Evolutionary conservation across 2,888 invertebrate genomes (phyloP).

Genomic region (Hypsopygia costalis): DNA sequence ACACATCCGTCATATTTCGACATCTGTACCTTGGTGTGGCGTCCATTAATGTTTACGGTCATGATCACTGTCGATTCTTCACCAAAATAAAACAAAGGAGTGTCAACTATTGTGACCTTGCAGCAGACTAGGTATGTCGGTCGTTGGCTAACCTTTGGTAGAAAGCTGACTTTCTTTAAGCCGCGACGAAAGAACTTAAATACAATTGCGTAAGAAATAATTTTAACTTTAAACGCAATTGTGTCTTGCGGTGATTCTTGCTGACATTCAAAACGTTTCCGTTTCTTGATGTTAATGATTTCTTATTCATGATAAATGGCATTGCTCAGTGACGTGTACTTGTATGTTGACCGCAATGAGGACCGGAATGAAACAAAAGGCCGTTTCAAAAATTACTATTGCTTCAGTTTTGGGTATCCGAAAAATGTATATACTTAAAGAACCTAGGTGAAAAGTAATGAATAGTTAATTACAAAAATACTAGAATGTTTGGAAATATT

Average conservation of each 20-base stretch:
- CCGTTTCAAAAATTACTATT: too few relatives aligned
- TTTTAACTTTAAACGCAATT: slow-evolving; percentile 21
- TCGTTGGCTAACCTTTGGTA: slow-evolving; percentile 34
- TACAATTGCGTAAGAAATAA: slow-evolving; percentile 19
- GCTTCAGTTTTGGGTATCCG: too few relatives aligned
- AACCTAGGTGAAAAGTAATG: too few relatives aligned
- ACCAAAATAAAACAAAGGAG: slow-evolving; percentile 46
- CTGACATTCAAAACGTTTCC: slow-evolving; percentile 29
- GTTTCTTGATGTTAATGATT: slow-evolving; percentile 10
- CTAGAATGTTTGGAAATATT: too few relatives aligned
- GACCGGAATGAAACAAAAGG: too few relatives aligned
- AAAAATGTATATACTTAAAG: too few relatives aligned
- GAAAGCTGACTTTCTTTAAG: slow-evolving; percentile 60
- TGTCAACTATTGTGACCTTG: slow-evolving; percentile 50
- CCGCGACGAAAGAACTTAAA: slow-evolving; percentile 28
- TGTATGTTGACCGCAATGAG: slow-evolving; percentile 2
- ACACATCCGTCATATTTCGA: slow-evolving; percentile 15
- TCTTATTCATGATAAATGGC: slow-evolving; percentile 12
- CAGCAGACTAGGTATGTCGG: slow-evolving; percentile 9
- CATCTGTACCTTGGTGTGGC: slow-evolving; percentile 12
- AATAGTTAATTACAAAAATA: too few relatives aligned
- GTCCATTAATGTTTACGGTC: slow-evolving; percentile 28
- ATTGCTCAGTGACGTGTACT: neutral
- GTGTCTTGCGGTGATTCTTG: slow-evolving; percentile 16
- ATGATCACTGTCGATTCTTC: slow-evolving; percentile 31